phyloP scores from a whole-genome alignment of 1,140 invertebrate genomes.

The Drosophila seguyi region DNA sequence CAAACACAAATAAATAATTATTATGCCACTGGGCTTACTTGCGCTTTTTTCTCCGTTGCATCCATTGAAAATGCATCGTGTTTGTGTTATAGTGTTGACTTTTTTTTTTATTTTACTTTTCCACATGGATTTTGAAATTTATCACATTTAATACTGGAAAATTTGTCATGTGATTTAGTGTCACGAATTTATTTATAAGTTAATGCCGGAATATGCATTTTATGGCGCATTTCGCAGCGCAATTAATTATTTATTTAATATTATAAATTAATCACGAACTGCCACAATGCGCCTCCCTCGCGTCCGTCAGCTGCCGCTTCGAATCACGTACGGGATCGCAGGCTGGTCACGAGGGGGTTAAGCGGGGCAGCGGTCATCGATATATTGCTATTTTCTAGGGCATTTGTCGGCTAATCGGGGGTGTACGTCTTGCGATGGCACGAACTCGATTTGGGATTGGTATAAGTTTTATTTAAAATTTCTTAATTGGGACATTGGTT shows the following conservation, averaged over 20 bases:
- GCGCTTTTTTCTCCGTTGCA: slow-evolving; percentile 5
- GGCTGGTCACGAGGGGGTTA: slow-evolving; percentile 17
- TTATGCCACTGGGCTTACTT: slow-evolving; percentile 21
- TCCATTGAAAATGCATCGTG: slow-evolving; percentile 17
- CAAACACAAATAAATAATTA: slow-evolving; percentile 35
- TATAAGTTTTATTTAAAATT: neutral
- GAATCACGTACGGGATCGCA: slow-evolving; percentile 39
- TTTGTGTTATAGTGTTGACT: slow-evolving; percentile 10
- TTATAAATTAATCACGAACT: slow-evolving; percentile 46
- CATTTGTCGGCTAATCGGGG: slow-evolving; percentile 11
- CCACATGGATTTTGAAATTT: slow-evolving; percentile 42
- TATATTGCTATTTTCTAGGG: slow-evolving; percentile 9
- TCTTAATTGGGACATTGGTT: neutral
- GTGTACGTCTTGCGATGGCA: neutral
- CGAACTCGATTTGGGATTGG: neutral
- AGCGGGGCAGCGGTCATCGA: slow-evolving; percentile 38
- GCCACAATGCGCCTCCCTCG: neutral
- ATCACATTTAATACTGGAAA: slow-evolving; percentile 53
- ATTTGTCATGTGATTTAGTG: slow-evolving; percentile 62
- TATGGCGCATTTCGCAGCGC: slow-evolving; percentile 55
- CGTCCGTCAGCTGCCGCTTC: slow-evolving; percentile 1
- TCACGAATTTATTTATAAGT: slow-evolving; percentile 62
- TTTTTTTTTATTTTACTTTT: neutral
- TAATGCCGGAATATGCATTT: slow-evolving; percentile 52
- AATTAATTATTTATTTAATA: slow-evolving; percentile 52